A percentile compares a stretch with the other conserved stretches of the same genome.
Evolutionary conservation across 2,113 vertebrate genomes (phyloP).

Genomic region (Climacteris rufus): DNA sequence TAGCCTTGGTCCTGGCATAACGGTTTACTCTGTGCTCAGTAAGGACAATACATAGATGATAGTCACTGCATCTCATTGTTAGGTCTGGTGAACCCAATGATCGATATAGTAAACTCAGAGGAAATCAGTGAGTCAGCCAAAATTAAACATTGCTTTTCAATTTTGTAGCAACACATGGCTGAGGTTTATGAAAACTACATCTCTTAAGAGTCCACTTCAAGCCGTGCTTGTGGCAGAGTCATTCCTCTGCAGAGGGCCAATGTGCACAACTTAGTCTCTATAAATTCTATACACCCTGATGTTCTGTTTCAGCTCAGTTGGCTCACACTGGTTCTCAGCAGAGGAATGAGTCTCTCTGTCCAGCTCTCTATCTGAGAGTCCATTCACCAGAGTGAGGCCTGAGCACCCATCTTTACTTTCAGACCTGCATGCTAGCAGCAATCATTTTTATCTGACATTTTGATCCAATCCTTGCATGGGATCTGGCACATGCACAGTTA

Average conservation of each 20-base stretch:
- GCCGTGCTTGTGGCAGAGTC: background rate
- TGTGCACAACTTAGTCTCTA: background rate
- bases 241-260: background rate
- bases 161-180: background rate
- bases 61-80: background rate
- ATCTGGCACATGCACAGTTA: background rate
- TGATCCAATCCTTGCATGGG: background rate
- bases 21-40: background rate
- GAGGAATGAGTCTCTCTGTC: background rate
- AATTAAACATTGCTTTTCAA: background rate
- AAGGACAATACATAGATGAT: background rate
- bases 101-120: background rate
- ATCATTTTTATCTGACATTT: background rate
- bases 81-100: background rate
- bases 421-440: background rate
- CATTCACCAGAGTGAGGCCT: background rate
- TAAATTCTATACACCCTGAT: background rate
- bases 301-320: background rate
- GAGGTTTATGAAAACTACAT: background rate
- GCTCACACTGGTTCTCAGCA: background rate
- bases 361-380: background rate
- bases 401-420: background rate
- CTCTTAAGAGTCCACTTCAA: background rate
- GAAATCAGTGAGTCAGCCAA: background rate
- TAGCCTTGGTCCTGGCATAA: background rate